Base-by-base conservation (phyloP, 2,797 vertebrate genomes). In the Spea hammondii region DNA sequence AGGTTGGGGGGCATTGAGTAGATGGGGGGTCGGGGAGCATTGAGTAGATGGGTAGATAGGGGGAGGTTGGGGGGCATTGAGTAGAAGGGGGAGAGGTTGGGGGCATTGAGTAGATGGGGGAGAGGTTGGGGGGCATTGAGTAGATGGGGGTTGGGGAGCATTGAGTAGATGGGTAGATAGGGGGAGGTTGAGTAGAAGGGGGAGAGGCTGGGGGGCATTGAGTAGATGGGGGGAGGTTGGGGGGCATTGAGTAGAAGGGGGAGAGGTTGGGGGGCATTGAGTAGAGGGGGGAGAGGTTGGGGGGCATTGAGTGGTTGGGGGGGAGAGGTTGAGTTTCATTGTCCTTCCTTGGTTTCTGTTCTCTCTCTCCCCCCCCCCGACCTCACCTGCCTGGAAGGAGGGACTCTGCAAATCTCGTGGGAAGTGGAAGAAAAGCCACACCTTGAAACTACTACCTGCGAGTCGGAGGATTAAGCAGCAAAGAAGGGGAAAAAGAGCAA, bases 1-100 rank as follows among this genome's bases (percentile, higher is more conserved):
- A 0, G 17, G 45, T 68, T 79, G 71, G 74, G 1, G 1, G 82
- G 87, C 85, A 80, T 53, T 0, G 11, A 54, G 67, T 48, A 6
- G 76, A 45, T 0, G 0, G 44, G 11, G 11, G 4, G 0, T n/a
- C 0, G 0, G 32, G 32, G 32, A 32, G 32, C 32, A 32, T 32
- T 32, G 32, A 32, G 32, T 32, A 32, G 32, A 32, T 32, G 32
- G 32, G 17, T 17, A 17, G 17, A 17, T 17, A 17, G 6, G 6
- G 1, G 9, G 4, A 6, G 51, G 13, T 5, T 0, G 54, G 11
- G 14, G 70, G 12, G 5, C 10, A 12, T 0, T 14, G 47, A 69
- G 66, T 5, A 4, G 60, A 2, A 6, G 6, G 1, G 8, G 48
- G 11, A 12, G 8, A 49, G n/a, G 4, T 51, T 4, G 70, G 6